Conservation (phyloP, 2,113 vertebrate genomes). For the Lepus americanus region DNA sequence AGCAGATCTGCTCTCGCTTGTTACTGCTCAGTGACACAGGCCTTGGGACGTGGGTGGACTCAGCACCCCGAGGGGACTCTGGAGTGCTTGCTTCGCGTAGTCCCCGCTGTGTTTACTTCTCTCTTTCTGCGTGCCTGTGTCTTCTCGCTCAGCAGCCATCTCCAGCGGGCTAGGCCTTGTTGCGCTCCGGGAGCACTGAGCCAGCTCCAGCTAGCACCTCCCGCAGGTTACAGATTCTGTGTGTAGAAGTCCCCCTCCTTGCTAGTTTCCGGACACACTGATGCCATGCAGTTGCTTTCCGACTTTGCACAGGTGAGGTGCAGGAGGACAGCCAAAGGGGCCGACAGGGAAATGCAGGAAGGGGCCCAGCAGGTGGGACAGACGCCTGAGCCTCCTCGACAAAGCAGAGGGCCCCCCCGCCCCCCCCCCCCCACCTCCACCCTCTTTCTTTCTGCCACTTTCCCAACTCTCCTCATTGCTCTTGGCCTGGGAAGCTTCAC, state of each 20-base stretch:
- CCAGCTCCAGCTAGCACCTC: background rate
- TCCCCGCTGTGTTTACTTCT: no score
- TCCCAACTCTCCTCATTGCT: background rate
- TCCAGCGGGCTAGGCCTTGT: rapidly evolving
- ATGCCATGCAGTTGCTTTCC: background rate
- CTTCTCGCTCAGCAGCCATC: background rate
- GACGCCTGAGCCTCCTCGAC: background rate
- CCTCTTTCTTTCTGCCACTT: background rate
- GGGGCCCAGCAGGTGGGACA: background rate
- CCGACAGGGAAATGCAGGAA: no score
- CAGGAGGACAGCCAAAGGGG: background rate
- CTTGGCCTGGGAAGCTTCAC: background rate
- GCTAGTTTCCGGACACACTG: background rate
- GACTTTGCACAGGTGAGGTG: background rate
- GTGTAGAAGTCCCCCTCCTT: background rate
- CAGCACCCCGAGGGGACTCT: background rate
- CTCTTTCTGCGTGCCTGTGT: background rate
- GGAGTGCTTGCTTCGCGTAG: background rate
- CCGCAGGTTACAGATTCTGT: background rate
- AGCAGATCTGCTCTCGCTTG: background rate
- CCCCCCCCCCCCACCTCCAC: background rate
- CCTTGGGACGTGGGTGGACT: background rate
- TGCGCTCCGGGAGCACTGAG: background rate
- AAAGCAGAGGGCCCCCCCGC: no score
- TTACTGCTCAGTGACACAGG: background rate